Percentiles rank a stretch among this genome's conserved stretches.
phyloP scores from a whole-genome alignment of 2,113 vertebrate genomes.

The Sturnira hondurensis region DNA sequence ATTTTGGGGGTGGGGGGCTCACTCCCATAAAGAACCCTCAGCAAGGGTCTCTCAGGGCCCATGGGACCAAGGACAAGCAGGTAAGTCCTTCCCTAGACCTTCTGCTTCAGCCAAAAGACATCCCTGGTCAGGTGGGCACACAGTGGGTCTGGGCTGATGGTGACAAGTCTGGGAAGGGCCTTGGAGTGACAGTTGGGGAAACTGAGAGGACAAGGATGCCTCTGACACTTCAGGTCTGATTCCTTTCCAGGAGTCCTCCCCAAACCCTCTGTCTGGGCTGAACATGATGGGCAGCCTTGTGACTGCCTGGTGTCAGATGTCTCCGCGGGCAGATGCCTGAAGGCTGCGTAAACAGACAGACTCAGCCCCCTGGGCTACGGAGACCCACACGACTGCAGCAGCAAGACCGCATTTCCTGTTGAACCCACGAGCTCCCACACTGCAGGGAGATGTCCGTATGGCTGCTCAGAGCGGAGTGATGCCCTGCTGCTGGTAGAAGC shows the following conservation, averaged over 20 bases:
- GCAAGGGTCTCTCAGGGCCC: background rate
- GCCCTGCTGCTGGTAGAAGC: too few species aligned
- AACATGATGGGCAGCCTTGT: too few species aligned
- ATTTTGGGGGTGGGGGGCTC: accelerated
- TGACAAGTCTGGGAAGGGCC: background rate
- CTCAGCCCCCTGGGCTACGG: too few species aligned
- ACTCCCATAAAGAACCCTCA: background rate
- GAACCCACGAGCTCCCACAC: too few species aligned
- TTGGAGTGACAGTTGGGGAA: background rate
- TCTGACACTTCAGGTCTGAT: background rate
- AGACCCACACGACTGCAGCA: too few species aligned
- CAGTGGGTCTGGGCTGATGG: background rate
- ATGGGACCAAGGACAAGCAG: accelerated
- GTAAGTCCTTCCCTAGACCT: background rate
- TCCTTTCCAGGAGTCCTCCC: background rate
- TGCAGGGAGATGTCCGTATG: too few species aligned
- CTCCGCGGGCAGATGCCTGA: too few species aligned
- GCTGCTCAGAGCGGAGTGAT: too few species aligned
- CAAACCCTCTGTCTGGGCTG: too few species aligned
- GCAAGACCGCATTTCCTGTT: too few species aligned
- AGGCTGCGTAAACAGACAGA: too few species aligned
- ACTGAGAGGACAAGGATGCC: background rate
- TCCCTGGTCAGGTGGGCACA: background rate
- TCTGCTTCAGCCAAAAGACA: background rate
- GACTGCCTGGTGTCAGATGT: too few species aligned